Base-by-base conservation (phyloP, 2,888 invertebrate genomes). In the Taenaris catops region DNA sequence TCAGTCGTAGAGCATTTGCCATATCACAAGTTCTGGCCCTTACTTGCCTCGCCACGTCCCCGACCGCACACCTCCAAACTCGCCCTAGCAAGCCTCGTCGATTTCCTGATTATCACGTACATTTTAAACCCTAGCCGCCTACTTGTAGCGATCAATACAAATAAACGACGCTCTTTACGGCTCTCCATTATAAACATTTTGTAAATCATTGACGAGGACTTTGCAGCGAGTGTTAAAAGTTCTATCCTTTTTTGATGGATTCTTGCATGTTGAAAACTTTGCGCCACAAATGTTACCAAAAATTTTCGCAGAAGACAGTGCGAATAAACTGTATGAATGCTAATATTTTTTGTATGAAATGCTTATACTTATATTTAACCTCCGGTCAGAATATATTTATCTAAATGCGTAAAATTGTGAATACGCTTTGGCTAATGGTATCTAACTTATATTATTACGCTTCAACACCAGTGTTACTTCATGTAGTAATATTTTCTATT, bases 1-100 rank as follows among this genome's bases (percentile, higher is more conserved):
- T 81, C 80, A 80, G 79, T 80, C 79, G 78, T 81, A 80, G 78
- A 81, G 76, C 79, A 81, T 75, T 70, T 70, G 86, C 87, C 87
- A 87, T 87, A 87, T 87, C 87, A 86, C 81, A 81, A 87, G 87
- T 87, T 84, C 87, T 75, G 79, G 78, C 67, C 78, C 75, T 74
- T 48, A 18, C 37, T 44, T 37, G 34, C 33, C 41, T 34, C 36
- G 34, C 43, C 44, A 18, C 46, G 49, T 49, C 47, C 44, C 31
- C 35, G 46, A 18, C 27, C 40, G 38, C 27, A 29, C 31, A 34
- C 35, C 41, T 39, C 48, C 53, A 51, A 51, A 52, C 47, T 52
- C 46, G 33, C 34, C 35, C 53, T 51, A 51, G 53, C 47, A 53
- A 48, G 31, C 35, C 35, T 42, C 8, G 33, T 38, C 26, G 19